Evolutionary conservation across 2,113 vertebrate genomes (phyloP), one percentile per base, ranked within the genome.

Genomic region (Progne subis): DNA sequence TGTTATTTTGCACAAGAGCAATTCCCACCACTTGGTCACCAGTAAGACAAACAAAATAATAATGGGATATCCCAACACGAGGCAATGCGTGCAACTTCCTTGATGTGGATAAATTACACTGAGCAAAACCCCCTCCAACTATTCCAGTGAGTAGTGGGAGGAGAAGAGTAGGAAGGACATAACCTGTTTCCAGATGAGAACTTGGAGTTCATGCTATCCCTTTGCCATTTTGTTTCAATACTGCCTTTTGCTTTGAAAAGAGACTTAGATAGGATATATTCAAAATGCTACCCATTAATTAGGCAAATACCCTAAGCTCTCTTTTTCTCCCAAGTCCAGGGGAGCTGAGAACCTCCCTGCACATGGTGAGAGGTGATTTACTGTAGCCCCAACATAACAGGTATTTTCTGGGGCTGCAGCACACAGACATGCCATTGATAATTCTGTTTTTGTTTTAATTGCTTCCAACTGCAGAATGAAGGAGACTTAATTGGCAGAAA

Each of bases 381-480:
- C 84, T 70, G 87, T 57, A 92, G 55, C 50, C 28, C 57, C 57
- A 53, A 32, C 53, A 75, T 18, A 52, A 59, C 3, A 17, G 55
- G 70, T 81, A 80, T 82, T 92, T 97, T 89, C 82, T 86, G 61
- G 41, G 77, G 44, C 83, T 5, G 32, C 64, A 52, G 83, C 84
- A 84, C 74, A 89, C 64, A 92, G 91, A 82, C 78, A 68, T 8
- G 28, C 84, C 68, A 87, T 90, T 93, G 94, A 95, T 78, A 93
- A 49, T 64, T 93, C 89, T 92, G 88, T 67, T 46, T 96, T 95
- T 83, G 84, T 93, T 93, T 82, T 72, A 88, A 95, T 93, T 94
- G 85, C 71, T 95, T 96, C 93, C 93, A 95, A 94, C 88, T 94
- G 82, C 82, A 94, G 88, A 92, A 92, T 26, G 72, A 94, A 37